Conservation (phyloP, 2,888 invertebrate species). For the Idaea aversata region DNA sequence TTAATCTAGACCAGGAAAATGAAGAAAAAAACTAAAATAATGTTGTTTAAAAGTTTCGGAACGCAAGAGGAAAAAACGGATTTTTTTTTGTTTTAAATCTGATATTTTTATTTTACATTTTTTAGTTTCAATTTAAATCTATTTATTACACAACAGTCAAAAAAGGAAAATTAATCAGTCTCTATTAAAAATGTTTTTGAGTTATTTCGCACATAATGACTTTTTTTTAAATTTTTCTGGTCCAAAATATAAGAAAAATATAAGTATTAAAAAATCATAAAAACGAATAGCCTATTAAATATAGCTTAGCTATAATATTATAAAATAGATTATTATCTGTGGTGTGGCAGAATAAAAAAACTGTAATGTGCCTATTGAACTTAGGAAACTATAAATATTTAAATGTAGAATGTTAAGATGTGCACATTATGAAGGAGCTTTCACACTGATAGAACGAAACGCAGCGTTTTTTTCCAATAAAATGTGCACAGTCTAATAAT, state of each 20-base stretch:
- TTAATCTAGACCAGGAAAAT: no score
- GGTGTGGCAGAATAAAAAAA: conserved; percentile 13
- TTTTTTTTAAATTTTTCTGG: neutral
- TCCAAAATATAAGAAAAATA: neutral
- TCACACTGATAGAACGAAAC: neutral
- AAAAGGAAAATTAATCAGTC: no score
- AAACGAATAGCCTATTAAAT: conserved; percentile 2
- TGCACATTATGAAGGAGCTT: neutral
- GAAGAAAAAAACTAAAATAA: no score
- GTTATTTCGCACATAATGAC: no score
- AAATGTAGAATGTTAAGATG: neutral
- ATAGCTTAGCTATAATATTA: conserved; percentile 7
- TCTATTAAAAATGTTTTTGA: no score
- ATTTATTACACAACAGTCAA: no score
- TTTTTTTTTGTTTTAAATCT: no score
- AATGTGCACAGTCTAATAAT: neutral
- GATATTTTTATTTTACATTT: no score
- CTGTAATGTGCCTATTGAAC: neutral
- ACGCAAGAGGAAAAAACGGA: no score
- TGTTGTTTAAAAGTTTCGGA: no score
- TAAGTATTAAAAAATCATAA: neutral
- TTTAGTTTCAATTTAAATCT: no score
- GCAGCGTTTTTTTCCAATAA: neutral
- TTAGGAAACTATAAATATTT: neutral
- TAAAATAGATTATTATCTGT: neutral